Percentiles rank a stretch among this genome's conserved stretches.
These are phyloP conservation scores for Drosophila ustulata DNA, from an alignment of 2,888 invertebrate genomes.

Conservation along the genomic window DNA sequence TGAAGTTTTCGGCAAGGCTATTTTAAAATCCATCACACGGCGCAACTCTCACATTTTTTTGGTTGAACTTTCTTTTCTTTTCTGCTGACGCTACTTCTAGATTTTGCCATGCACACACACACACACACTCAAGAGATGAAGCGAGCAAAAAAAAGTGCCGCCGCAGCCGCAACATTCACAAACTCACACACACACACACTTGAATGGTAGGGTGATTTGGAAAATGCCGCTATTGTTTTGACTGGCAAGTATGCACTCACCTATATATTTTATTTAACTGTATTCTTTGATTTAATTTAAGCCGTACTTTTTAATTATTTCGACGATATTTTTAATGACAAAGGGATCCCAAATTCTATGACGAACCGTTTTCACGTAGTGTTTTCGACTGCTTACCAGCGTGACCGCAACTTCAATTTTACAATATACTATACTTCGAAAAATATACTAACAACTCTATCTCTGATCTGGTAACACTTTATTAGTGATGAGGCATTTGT, in stretches of 20 bases:
- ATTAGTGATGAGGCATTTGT: background rate
- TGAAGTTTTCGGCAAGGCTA: constrained; percentile 78
- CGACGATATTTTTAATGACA: constrained; percentile 45
- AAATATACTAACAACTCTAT: background rate
- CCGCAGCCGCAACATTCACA: constrained; percentile 63
- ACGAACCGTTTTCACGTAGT: constrained; percentile 65
- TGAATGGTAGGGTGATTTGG: constrained; percentile 13
- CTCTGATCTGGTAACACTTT: background rate
- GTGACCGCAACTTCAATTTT: constrained; percentile 9
- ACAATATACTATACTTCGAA: background rate
- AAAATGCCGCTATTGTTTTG: constrained; percentile 18
- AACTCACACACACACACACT: constrained; percentile 34
- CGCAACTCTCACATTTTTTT: constrained; percentile 45
- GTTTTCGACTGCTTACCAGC: constrained; percentile 54
- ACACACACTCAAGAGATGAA: constrained; percentile 38
- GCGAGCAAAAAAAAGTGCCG: constrained; percentile 46
- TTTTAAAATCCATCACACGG: constrained; percentile 71
- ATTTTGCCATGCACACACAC: constrained; percentile 70
- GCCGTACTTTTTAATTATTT: constrained; percentile 42
- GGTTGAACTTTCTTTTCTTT: constrained; percentile 79
- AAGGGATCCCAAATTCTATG: constrained; percentile 57
- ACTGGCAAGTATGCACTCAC: constrained; percentile 49
- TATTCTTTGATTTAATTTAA: constrained; percentile 28
- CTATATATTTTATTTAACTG: constrained; percentile 32
- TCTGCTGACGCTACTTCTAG: constrained; percentile 79